Conservation (phyloP, 1,140 invertebrate genomes). For the Brachionus rubens region DNA sequence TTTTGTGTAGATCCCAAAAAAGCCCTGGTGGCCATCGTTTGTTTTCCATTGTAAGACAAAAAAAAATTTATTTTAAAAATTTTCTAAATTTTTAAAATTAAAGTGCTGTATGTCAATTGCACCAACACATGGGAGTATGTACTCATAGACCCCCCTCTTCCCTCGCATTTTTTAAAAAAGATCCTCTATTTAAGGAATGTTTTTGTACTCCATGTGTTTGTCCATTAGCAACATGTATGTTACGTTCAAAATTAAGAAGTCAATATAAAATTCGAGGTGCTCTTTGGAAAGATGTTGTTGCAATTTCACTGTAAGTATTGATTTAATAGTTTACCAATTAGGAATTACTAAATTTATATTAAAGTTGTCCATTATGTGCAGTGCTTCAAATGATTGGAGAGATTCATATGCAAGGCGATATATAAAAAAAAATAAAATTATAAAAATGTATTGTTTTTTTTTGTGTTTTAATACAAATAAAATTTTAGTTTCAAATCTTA, state of each 20-base stretch:
- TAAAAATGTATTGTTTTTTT: no score
- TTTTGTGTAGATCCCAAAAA: not conserved
- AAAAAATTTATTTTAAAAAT: no score
- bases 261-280: conserved; percentile 8
- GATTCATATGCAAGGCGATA: not conserved
- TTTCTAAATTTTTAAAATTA: no score
- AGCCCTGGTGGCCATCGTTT: not conserved
- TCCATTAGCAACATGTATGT: not conserved
- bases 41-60: conserved; percentile 9
- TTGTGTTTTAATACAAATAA: no score
- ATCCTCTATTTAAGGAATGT: not conserved
- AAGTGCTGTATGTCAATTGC: conserved; percentile 7
- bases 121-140: not conserved
- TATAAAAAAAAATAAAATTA: no score
- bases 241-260: not conserved
- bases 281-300: not conserved
- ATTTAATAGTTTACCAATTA: no score
- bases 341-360: not conserved
- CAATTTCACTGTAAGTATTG: not conserved
- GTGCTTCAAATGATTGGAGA: not conserved
- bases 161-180: not conserved
- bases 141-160: not conserved
- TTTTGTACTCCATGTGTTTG: conserved; percentile 11
- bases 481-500: no score
- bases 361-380: not conserved